These are phyloP conservation scores for Hemicentrotus pulcherrimus DNA, from an alignment of 35 echinoderm and acorn worm genomes.

Conservation along the genomic window DNA sequence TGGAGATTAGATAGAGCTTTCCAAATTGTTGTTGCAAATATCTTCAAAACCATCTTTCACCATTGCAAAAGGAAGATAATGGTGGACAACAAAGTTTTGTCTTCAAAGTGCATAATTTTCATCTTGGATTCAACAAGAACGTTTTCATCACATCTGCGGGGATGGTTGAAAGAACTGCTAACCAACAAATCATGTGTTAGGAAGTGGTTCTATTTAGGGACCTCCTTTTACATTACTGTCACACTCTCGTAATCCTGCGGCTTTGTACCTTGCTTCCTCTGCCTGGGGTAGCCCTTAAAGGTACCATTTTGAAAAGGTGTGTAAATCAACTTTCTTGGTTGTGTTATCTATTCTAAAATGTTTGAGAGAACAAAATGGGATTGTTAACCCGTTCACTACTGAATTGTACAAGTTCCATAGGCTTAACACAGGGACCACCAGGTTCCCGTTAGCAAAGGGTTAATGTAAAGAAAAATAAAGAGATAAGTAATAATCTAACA, in stretches of 20 bases:
- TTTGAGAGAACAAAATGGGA: no score
- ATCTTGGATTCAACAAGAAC: neutral
- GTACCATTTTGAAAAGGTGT: neutral
- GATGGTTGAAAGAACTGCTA: constrained; percentile 3
- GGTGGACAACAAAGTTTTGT: neutral
- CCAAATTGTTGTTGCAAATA: neutral
- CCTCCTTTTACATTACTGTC: neutral
- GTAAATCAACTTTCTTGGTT: no score
- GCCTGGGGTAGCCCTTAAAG: neutral
- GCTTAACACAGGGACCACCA: no score
- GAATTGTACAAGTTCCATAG: no score
- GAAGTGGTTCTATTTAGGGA: neutral
- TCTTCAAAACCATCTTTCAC: neutral
- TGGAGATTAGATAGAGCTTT: neutral
- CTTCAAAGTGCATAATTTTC: neutral
- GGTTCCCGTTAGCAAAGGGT: no score
- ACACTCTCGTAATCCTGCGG: neutral
- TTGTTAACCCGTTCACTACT: no score
- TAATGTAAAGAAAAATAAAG: no score
- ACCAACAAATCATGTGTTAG: neutral
- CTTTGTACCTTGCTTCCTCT: neutral
- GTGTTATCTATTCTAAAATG: no score
- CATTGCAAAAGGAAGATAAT: neutral
- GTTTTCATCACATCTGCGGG: neutral
- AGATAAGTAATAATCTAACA: no score